A percentile compares a stretch with the other conserved stretches of the same genome.
These are phyloP conservation scores for Anarrhichthys ocellatus DNA, from an alignment of 2,113 vertebrate genomes.

Conservation along the genomic window DNA sequence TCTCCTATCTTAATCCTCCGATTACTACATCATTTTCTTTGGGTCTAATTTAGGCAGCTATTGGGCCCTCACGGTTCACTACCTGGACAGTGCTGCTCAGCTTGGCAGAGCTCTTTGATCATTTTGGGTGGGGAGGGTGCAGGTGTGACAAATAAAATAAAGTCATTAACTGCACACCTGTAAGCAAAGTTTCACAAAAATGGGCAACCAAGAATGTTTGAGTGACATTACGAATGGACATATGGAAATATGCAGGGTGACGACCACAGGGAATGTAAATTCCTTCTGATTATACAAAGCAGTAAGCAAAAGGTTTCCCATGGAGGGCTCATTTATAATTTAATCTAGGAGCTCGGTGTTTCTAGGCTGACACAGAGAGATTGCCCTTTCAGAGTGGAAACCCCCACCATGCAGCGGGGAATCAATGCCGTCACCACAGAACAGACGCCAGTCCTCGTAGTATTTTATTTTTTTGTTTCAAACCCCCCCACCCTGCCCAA, in stretches of 20 bases:
- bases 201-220: not conserved
- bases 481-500: not conserved
- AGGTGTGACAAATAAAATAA: slow-evolving; percentile 69
- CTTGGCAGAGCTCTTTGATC: slow-evolving; percentile 54
- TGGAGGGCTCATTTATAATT: slow-evolving; percentile 83
- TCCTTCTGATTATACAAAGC: slow-evolving; percentile 59
- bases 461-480: slow-evolving; percentile 8
- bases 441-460: slow-evolving; percentile 51
- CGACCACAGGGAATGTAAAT: slow-evolving; percentile 44
- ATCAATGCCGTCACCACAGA: slow-evolving; percentile 73
- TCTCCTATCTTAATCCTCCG: slow-evolving; percentile 81
- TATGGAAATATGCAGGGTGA: slow-evolving; percentile 9
- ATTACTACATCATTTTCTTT: slow-evolving; percentile 77
- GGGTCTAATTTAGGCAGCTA: slow-evolving; percentile 67
- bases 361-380: slow-evolving; percentile 77
- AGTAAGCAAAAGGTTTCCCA: slow-evolving; percentile 69
- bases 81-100: slow-evolving; percentile 40
- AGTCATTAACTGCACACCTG: slow-evolving; percentile 63
- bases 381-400: slow-evolving; percentile 81
- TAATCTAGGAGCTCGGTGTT: slow-evolving; percentile 74
- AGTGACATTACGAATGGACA: not conserved
- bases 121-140: slow-evolving; percentile 24
- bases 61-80: slow-evolving; percentile 47
- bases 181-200: slow-evolving; percentile 49
- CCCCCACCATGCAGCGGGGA: slow-evolving; percentile 75